Evolutionary conservation across 2,113 vertebrate genomes (phyloP).

Genomic region (Caranx melampygus): DNA sequence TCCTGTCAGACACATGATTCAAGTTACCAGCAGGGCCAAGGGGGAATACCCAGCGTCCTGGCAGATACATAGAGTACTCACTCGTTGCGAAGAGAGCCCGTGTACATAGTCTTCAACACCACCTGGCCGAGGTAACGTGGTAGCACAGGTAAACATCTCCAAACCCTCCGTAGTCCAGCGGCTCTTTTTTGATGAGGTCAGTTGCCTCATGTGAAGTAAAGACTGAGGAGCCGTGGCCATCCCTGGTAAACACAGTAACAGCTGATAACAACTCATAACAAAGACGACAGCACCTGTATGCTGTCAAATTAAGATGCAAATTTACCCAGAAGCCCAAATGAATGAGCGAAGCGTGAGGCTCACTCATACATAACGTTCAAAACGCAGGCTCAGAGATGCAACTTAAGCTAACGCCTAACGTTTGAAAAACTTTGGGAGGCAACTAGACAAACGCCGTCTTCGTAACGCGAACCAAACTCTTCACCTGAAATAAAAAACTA

Average conservation of each 20-base stretch:
- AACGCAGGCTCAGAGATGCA: background rate
- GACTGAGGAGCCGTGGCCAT: slow-evolving; percentile 82
- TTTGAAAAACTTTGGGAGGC: slow-evolving; percentile 4
- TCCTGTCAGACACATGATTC: slow-evolving; percentile 43
- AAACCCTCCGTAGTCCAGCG: slow-evolving; percentile 91
- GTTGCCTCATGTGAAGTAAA: slow-evolving; percentile 85
- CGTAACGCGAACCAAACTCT: too few species aligned
- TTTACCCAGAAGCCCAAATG: background rate
- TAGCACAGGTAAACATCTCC: slow-evolving; percentile 91
- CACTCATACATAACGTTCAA: background rate
- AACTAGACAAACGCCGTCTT: background rate
- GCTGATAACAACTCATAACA: background rate
- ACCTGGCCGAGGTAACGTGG: slow-evolving; percentile 90
- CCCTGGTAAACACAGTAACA: slow-evolving; percentile 4
- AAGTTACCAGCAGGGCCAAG: slow-evolving; percentile 1
- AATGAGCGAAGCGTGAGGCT: background rate
- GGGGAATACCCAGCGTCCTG: slow-evolving; percentile 63
- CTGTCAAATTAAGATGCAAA: background rate
- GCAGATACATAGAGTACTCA: slow-evolving; percentile 79
- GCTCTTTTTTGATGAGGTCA: slow-evolving; percentile 84
- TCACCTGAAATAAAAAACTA: background rate
- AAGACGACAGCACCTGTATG: accelerated
- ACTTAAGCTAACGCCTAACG: background rate
- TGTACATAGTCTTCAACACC: slow-evolving; percentile 93
- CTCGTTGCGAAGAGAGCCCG: slow-evolving; percentile 87